Conservation (phyloP, 37 sponge, comb jelly and placozoan species). For the Agelas oroides region DNA sequence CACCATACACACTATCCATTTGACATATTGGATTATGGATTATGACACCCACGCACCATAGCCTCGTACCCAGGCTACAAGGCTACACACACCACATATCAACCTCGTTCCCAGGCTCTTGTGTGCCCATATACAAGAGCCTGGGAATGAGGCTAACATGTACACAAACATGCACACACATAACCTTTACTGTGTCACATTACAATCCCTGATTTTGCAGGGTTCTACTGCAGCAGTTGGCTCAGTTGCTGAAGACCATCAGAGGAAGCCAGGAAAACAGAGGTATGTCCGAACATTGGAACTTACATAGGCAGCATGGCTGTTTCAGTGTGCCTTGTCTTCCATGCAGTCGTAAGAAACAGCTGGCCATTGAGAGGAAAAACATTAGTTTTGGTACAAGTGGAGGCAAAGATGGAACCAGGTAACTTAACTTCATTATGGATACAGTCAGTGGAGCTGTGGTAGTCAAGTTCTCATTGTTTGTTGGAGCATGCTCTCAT, state of each 20-base stretch:
- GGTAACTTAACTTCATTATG: slow-evolving; percentile 27
- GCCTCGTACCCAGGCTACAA: too few relatives aligned
- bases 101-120: too few relatives aligned
- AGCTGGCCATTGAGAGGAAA: slow-evolving; percentile 45
- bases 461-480: too few relatives aligned
- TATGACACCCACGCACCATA: too few relatives aligned
- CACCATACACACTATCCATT: too few relatives aligned
- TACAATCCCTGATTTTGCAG: neutral
- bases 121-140: too few relatives aligned
- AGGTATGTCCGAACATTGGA: neutral
- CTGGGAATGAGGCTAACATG: neutral
- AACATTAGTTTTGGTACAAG: slow-evolving; percentile 62
- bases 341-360: slow-evolving; percentile 38
- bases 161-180: neutral
- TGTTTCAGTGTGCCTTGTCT: neutral
- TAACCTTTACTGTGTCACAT: neutral
- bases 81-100: too few relatives aligned
- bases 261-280: slow-evolving; percentile 1
- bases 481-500: too few relatives aligned
- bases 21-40: too few relatives aligned
- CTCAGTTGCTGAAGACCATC: neutral
- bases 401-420: slow-evolving; percentile 70
- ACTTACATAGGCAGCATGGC: neutral
- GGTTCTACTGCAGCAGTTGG: neutral
- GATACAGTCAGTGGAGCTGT: too few relatives aligned